phyloP scores from a whole-genome alignment of 2,888 invertebrate genomes.

The Erebia palarica region DNA sequence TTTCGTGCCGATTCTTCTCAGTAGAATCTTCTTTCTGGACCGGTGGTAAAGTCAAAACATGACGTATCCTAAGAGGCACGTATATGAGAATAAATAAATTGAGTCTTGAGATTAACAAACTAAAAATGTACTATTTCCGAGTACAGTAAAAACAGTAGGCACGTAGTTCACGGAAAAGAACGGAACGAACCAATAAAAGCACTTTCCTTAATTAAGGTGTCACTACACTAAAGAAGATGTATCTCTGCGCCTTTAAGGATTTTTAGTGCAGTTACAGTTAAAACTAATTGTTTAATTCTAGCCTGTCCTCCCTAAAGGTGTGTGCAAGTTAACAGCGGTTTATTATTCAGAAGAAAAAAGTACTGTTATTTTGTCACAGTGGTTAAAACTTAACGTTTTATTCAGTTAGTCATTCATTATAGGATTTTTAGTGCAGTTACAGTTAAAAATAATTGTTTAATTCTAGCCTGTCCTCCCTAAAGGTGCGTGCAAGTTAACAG shows the following conservation, averaged over 20 bases:
- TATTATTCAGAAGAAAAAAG: no score
- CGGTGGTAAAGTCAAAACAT: no score
- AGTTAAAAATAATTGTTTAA: constrained; percentile 39
- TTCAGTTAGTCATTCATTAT: no score
- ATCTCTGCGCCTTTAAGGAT: constrained; percentile 37
- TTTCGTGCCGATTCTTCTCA: no score
- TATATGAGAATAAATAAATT: no score
- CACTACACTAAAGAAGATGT: constrained; percentile 37
- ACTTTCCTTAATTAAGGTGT: constrained; percentile 38
- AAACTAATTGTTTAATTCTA: constrained; percentile 39
- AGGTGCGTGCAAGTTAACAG: no score
- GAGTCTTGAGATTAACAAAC: neutral
- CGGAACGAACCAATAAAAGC: constrained; percentile 30
- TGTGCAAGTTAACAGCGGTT: no score
- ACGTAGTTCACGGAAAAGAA: constrained; percentile 5
- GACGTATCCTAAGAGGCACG: no score
- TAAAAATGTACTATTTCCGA: neutral
- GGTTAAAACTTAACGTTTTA: no score
- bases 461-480: constrained; percentile 25
- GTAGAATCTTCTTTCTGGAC: no score
- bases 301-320: constrained; percentile 21
- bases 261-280: constrained; percentile 36
- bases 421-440: constrained; percentile 37
- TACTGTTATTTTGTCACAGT: no score
- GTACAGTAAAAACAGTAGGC: neutral